Evolutionary conservation across 2,888 invertebrate genomes (phyloP).

Genomic region (Lasioglossum calceatum): DNA sequence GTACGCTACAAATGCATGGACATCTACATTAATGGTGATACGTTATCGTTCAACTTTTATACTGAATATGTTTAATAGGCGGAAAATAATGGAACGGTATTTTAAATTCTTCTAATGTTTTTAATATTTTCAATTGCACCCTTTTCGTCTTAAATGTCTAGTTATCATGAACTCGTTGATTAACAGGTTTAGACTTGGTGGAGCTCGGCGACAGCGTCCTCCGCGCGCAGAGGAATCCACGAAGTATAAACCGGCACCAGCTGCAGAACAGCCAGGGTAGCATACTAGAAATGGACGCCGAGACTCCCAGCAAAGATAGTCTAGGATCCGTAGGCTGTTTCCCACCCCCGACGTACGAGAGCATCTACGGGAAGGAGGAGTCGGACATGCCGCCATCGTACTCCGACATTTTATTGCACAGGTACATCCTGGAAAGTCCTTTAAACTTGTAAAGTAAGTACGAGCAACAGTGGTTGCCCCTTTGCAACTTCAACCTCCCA

Average conservation of each 20-base stretch:
- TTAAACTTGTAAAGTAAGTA: background rate
- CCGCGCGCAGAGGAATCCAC: constrained; percentile 83
- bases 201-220: constrained; percentile 86
- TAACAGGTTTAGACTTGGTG: constrained; percentile 85
- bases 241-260: constrained; percentile 81
- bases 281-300: constrained; percentile 84
- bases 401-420: constrained; percentile 80
- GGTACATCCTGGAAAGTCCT: constrained; percentile 61
- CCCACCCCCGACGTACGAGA: constrained; percentile 86
- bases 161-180: background rate
- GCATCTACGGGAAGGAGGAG: constrained; percentile 85
- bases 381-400: constrained; percentile 81
- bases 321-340: constrained; percentile 84
- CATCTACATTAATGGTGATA: background rate
- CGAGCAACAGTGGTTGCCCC: background rate
- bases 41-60: background rate
- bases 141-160: too few species aligned
- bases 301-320: constrained; percentile 86
- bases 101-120: too few species aligned
- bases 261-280: constrained; percentile 83
- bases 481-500: background rate
- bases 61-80: too few species aligned
- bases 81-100: too few species aligned
- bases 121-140: too few species aligned
- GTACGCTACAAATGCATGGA: background rate